Conservation (phyloP, 2,797 vertebrate genomes). For the Phrynocephalus forsythii region DNA sequence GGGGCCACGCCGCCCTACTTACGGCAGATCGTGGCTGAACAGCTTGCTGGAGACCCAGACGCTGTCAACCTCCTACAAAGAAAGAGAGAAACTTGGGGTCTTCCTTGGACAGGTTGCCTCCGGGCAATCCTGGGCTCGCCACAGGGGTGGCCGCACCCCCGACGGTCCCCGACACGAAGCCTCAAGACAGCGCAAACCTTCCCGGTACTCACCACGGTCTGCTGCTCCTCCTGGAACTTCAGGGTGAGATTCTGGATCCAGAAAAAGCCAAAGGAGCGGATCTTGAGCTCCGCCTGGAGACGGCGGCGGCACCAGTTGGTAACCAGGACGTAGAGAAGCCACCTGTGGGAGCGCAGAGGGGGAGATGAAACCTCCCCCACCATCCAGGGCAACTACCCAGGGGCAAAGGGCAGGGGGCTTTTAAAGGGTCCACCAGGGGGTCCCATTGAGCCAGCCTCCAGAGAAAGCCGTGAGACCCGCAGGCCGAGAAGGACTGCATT, state of each 20-base stretch:
- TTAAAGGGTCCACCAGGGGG: no score
- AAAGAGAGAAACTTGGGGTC: neutral
- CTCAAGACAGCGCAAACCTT: neutral
- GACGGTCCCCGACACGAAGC: no score
- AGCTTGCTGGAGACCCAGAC: slow-evolving; percentile 96
- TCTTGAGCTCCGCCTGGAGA: slow-evolving; percentile 91
- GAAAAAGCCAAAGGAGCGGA: slow-evolving; percentile 91
- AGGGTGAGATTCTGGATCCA: slow-evolving; percentile 90
- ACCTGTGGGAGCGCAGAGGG: slow-evolving; percentile 76
- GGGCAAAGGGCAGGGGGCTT: no score
- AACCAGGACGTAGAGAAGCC: slow-evolving; percentile 86
- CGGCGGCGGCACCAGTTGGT: slow-evolving; percentile 86
- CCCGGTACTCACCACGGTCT: slow-evolving; percentile 88
- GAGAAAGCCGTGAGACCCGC: no score
- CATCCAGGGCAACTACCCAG: no score
- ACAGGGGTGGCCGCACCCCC: neutral
- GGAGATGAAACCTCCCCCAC: no score
- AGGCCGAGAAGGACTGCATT: no score
- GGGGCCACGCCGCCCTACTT: slow-evolving; percentile 70
- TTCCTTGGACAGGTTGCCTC: no score
- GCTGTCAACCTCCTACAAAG: slow-evolving; percentile 92
- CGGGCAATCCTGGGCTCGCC: no score
- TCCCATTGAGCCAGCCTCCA: no score
- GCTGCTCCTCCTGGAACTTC: slow-evolving; percentile 92
- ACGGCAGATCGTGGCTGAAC: slow-evolving; percentile 93